phyloP scores from a whole-genome alignment of 1,140 invertebrate genomes.

The Monomorium pharaonis region DNA sequence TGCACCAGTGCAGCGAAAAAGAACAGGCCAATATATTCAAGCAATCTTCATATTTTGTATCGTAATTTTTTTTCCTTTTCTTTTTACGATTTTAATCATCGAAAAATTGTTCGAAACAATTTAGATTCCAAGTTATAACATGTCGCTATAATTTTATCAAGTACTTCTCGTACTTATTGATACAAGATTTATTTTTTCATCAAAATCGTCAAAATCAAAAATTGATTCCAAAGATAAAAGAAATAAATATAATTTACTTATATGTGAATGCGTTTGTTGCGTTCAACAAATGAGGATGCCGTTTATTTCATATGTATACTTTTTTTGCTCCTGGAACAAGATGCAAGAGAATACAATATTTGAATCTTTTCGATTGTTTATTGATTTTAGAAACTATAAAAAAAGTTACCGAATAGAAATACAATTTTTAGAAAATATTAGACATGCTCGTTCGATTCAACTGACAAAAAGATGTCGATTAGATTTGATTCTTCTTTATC shows the following conservation, averaged over 20 bases:
- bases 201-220: background rate
- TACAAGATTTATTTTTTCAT: background rate
- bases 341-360: background rate
- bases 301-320: background rate
- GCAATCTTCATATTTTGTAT: background rate
- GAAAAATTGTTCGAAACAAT: background rate
- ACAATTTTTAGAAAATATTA: background rate
- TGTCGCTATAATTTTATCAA: background rate
- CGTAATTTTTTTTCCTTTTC: too few relatives aligned
- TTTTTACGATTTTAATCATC: background rate
- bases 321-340: background rate
- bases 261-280: background rate
- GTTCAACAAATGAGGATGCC: background rate
- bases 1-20: too few relatives aligned
- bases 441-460: conserved; percentile 20
- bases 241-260: background rate
- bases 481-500: conserved; percentile 42
- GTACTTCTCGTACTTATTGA: background rate
- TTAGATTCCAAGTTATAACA: background rate
- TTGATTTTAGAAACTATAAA: background rate
- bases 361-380: background rate
- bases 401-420: background rate
- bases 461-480: background rate
- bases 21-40: too few relatives aligned
- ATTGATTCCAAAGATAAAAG: background rate